phyloP scores from a whole-genome alignment of 2,113 vertebrate species.

The Bettongia penicillata region DNA sequence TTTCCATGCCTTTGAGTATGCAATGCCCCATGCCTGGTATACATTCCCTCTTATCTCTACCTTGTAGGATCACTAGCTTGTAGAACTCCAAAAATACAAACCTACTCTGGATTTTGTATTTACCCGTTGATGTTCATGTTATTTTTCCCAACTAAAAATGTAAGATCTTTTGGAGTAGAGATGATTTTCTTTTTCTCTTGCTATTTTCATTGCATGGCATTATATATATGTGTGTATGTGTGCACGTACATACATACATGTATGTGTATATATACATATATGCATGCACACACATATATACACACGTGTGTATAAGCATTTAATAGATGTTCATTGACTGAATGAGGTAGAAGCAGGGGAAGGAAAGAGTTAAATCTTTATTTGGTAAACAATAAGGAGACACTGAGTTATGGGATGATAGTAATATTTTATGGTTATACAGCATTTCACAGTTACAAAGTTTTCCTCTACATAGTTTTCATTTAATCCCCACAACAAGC shows the following conservation, averaged over 20 bases:
- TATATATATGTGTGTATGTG: too few relatives aligned
- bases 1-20: neutral
- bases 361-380: neutral
- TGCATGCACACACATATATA: too few relatives aligned
- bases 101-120: neutral
- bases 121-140: neutral
- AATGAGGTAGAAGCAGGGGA: neutral
- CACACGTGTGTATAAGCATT: neutral
- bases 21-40: neutral
- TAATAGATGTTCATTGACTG: neutral
- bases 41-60: neutral
- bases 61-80: neutral
- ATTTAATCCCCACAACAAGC: neutral
- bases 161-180: neutral
- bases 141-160: neutral
- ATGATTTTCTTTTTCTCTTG: neutral
- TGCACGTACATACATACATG: too few relatives aligned
- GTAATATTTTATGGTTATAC: neutral
- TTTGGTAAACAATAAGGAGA: neutral
- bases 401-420: neutral
- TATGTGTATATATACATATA: too few relatives aligned
- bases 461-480: neutral
- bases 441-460: neutral
- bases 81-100: neutral
- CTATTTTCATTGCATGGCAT: neutral